phyloP scores from a whole-genome alignment of 2,113 vertebrate species.

The Brevimyrus niger region DNA sequence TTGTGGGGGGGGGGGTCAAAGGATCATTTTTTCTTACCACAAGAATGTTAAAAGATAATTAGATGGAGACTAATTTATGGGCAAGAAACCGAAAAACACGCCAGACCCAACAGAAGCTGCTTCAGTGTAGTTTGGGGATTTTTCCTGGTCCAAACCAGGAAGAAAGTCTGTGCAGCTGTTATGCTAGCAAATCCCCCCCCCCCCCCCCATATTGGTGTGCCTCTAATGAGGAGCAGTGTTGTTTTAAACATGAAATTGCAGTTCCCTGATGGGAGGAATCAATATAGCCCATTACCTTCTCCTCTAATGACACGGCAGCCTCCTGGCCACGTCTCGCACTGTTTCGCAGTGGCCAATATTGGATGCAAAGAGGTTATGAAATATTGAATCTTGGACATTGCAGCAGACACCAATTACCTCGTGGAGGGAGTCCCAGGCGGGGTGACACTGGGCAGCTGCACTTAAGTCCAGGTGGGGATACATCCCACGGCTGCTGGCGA shows the following conservation, averaged over 20 bases:
- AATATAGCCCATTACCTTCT: slow-evolving; percentile 66
- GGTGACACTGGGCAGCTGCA: background rate
- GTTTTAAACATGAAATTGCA: slow-evolving; percentile 70
- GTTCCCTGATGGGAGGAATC: slow-evolving; percentile 54
- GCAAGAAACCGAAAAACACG: background rate
- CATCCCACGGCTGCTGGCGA: background rate
- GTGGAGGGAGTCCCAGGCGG: slow-evolving; percentile 51
- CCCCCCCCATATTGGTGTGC: slow-evolving; percentile 38
- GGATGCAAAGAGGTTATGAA: slow-evolving; percentile 67
- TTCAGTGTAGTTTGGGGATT: background rate
- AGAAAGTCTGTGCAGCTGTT: slow-evolving; percentile 13
- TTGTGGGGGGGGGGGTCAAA: background rate
- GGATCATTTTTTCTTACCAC: background rate
- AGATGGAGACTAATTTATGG: background rate
- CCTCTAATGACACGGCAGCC: slow-evolving; percentile 58
- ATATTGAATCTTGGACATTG: slow-evolving; percentile 65
- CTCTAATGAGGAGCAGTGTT: slow-evolving; percentile 70
- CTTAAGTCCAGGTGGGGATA: background rate
- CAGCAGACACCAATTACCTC: slow-evolving; percentile 58
- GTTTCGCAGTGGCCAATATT: slow-evolving; percentile 60
- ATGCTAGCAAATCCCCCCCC: slow-evolving; percentile 8
- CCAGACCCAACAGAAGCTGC: background rate
- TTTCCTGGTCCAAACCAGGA: background rate
- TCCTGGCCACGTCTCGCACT: slow-evolving; percentile 50
- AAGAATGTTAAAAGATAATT: background rate